Base-by-base conservation (phyloP, 1,140 invertebrate genomes). In the Drosophila elegans region DNA sequence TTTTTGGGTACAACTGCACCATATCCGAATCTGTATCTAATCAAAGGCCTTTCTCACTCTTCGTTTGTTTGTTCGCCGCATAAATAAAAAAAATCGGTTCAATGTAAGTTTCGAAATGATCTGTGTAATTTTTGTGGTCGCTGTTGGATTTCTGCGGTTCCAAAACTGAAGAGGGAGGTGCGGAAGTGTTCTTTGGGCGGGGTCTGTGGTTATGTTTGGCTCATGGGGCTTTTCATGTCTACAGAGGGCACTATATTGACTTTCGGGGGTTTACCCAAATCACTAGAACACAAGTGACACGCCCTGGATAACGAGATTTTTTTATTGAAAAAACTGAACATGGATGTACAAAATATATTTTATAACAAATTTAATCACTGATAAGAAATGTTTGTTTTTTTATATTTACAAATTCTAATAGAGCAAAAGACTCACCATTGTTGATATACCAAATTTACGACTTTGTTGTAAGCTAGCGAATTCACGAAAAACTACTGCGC, bases 21-120 rank as follows among this genome's bases (percentile, higher is more conserved):
- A 51, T 29, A 46, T 34, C 10, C 7, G 48, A 21, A 41, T 62
- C 59, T 38, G 61, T 66, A 74, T 81, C 79, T 79, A 88, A 82
- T 88, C 82, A 86, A 76, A 59, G 48, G 39, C 56, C 32, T 39
- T 39, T 59, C 49, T 25, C 32, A 44, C 49, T 45, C 53, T 46
- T n/a, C n/a, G 44, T 34, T 66, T 67, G 60, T 42, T 66, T 66
- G 60, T 62, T 63, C 62, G 59, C 46, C 36, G 36, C 72, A 76
- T 80, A 83, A 83, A 82, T 80, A 77, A 73, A 80, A 21, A 32
- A 63, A 71, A 71, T 71, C 64, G 88, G 71, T 85, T 75, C 71
- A 75, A 86, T 86, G 83, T 86, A 76, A 74, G 88, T 86, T 88
- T 88, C 82, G 71, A 79, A 88, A 86, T 83, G 45, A 67, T 74